A percentile compares a stretch with the other conserved stretches of the same genome.
Conservation (phyloP, 1,140 invertebrate species). For the Lasaia peninsularis region DNA sequence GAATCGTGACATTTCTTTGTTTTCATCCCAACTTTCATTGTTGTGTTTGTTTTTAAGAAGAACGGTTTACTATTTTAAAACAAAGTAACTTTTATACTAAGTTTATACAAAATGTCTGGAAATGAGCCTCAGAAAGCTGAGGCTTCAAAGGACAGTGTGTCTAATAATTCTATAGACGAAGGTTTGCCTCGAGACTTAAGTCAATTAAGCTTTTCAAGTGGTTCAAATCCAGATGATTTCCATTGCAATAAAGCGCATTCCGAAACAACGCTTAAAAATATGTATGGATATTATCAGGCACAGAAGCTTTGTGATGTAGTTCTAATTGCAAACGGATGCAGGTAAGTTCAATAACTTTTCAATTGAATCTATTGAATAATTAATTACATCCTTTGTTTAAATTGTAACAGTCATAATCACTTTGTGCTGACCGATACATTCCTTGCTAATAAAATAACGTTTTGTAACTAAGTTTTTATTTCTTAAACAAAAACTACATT, state of each 20-base stretch:
- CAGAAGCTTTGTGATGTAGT: conserved; percentile 89
- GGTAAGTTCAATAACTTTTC: conserved; percentile 59
- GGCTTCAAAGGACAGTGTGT: conserved; percentile 60
- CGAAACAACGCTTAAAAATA: conserved; percentile 86
- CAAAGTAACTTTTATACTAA: conserved; percentile 11
- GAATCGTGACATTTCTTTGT: conserved; percentile 49
- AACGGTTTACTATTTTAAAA: conserved; percentile 25
- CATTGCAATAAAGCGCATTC: conserved; percentile 89
- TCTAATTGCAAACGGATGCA: conserved; percentile 84
- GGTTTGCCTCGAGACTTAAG: conserved; percentile 78
- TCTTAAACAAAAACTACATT: no score
- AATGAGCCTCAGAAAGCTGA: conserved; percentile 61
- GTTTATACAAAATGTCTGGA: conserved; percentile 47
- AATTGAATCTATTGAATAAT: background rate
- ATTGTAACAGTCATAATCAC: conserved; percentile 3
- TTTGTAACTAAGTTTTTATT: no score
- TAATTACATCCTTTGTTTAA: conserved; percentile 18
- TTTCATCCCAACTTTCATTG: conserved; percentile 37
- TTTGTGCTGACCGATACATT: background rate
- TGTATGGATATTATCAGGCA: conserved; percentile 88
- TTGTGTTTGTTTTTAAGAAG: conserved; percentile 28
- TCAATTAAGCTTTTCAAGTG: conserved; percentile 76
- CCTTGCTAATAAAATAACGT: background rate
- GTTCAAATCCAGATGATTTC: conserved; percentile 82
- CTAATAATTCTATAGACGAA: conserved; percentile 68